Percentiles rank a stretch among this genome's conserved stretches.
phyloP scores from a whole-genome alignment of 1,140 invertebrate species.

The Monochamus saltuarius region DNA sequence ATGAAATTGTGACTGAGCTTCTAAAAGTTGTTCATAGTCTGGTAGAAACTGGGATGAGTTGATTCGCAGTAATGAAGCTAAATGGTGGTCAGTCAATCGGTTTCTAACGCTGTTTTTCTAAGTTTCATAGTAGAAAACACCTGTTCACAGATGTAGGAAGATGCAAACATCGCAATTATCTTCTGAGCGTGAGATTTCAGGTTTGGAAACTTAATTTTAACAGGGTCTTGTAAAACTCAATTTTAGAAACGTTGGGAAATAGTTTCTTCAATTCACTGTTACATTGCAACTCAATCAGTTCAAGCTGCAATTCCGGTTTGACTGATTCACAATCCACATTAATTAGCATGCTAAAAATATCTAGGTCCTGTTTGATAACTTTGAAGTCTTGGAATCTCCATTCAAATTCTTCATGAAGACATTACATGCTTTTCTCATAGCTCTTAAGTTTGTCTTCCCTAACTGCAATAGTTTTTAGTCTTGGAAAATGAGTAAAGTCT shows the following conservation, averaged over 20 bases:
- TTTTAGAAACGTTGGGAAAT: slow-evolving; percentile 8
- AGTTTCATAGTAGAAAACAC: slow-evolving; percentile 17
- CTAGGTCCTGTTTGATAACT: no score
- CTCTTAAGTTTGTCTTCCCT: slow-evolving; percentile 11
- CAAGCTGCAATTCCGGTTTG: slow-evolving; percentile 5
- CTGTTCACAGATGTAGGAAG: slow-evolving; percentile 13
- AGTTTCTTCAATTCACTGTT: slow-evolving; percentile 4
- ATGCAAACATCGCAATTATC: slow-evolving; percentile 6
- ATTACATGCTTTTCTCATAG: slow-evolving; percentile 2
- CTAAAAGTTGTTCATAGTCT: slow-evolving; percentile 3
- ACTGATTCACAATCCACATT: slow-evolving; percentile 6
- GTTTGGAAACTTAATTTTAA: slow-evolving; percentile 13
- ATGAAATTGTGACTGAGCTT: slow-evolving; percentile 2
- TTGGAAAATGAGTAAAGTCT: slow-evolving; percentile 10
- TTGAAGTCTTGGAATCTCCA: background rate
- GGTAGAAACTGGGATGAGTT: background rate
- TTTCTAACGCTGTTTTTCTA: slow-evolving; percentile 4
- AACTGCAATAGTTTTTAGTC: slow-evolving; percentile 2
- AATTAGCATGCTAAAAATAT: background rate
- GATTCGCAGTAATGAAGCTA: background rate
- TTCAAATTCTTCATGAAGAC: slow-evolving; percentile 4
- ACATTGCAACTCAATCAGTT: slow-evolving; percentile 10
- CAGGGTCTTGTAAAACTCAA: slow-evolving; percentile 7
- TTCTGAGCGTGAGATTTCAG: slow-evolving; percentile 1
- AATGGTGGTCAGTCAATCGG: background rate